Evolutionary conservation across 2,113 vertebrate species (phyloP).

Genomic region (Lampris incognitus): DNA sequence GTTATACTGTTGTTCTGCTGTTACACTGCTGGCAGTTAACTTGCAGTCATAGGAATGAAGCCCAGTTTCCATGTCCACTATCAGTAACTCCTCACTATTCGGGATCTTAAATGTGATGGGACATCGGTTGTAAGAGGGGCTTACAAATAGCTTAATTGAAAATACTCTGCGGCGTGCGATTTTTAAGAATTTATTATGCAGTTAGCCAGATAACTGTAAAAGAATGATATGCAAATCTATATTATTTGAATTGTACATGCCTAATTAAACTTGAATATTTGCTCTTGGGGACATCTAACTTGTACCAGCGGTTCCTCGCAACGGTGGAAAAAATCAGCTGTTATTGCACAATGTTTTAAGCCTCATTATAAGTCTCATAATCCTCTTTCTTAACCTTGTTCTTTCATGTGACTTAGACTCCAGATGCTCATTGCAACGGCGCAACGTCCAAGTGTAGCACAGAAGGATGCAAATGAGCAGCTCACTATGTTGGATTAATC

Average conservation of each 20-base stretch:
- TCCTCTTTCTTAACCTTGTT: conserved; percentile 29
- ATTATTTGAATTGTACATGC: conserved; percentile 61
- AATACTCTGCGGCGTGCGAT: conserved; percentile 52
- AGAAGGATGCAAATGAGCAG: not conserved
- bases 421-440: conserved; percentile 44
- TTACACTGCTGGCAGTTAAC: conserved; percentile 46
- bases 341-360: conserved; percentile 38
- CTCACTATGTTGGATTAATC: conserved; percentile 37
- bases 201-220: conserved; percentile 49
- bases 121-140: conserved; percentile 52
- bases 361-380: not conserved
- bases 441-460: conserved; percentile 32
- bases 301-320: conserved; percentile 36
- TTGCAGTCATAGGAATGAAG: conserved; percentile 52
- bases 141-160: conserved; percentile 39
- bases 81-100: conserved; percentile 64
- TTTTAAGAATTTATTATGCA: conserved; percentile 65
- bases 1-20: too few species aligned
- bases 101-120: conserved; percentile 49
- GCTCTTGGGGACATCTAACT: conserved; percentile 41
- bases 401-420: conserved; percentile 54
- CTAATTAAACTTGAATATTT: conserved; percentile 64
- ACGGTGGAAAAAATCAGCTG: conserved; percentile 7
- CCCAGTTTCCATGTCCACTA: conserved; percentile 64
- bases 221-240: conserved; percentile 68